A percentile compares a stretch with the other conserved stretches of the same genome.
Conservation (phyloP, 2,113 vertebrate species). For the Amazona guildingii region DNA sequence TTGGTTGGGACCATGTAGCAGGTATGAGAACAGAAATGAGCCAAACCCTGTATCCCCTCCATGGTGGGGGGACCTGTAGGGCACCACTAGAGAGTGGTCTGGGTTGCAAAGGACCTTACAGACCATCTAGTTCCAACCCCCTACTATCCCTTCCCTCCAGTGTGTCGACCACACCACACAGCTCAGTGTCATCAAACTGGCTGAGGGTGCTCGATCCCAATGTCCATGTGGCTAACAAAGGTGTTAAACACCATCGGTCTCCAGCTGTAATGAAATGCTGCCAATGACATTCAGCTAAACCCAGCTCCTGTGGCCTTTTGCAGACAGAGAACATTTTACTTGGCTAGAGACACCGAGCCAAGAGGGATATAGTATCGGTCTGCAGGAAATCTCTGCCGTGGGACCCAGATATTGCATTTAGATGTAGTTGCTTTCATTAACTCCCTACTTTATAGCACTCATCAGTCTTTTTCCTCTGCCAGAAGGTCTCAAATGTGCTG, state of each 20-base stretch:
- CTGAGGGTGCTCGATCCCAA: background rate
- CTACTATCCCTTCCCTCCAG: background rate
- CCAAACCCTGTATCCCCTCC: background rate
- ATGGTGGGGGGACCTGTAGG: background rate
- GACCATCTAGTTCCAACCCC: background rate
- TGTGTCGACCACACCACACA: accelerated
- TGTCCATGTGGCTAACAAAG: background rate
- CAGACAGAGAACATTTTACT: background rate
- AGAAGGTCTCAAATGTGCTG: conserved; percentile 30
- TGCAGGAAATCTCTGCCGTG: background rate
- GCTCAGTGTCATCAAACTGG: background rate
- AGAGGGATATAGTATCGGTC: background rate
- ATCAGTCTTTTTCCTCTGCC: conserved; percentile 33
- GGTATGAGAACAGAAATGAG: background rate
- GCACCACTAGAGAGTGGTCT: background rate
- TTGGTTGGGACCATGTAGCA: accelerated
- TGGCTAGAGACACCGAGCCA: background rate
- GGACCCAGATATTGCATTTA: background rate
- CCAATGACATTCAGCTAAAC: background rate
- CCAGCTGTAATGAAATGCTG: background rate
- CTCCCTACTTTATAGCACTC: background rate
- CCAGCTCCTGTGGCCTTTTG: background rate
- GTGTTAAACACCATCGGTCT: background rate
- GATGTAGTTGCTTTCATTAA: conserved; percentile 20
- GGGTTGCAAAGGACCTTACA: background rate